A percentile compares a stretch with the other conserved stretches of the same genome.
Evolutionary conservation across 2,888 invertebrate genomes (phyloP).

Genomic region (Pinctada fucata): DNA sequence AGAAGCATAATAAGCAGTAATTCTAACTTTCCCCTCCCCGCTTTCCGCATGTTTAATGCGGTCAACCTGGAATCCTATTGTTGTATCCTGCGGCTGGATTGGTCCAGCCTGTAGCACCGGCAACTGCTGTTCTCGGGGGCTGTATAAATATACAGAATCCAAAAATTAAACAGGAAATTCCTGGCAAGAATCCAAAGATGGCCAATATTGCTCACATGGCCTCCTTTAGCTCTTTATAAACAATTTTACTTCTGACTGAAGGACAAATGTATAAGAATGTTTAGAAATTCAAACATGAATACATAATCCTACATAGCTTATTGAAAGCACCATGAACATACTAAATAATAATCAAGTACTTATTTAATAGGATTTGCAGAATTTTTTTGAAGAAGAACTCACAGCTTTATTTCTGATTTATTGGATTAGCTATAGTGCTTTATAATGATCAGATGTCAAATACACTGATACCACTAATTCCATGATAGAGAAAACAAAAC

Average conservation of each 20-base stretch:
- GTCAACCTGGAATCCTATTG: conserved; percentile 74
- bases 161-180: not conserved
- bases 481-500: no score
- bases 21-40: conserved; percentile 72
- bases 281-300: no score
- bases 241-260: not conserved
- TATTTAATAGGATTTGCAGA: no score
- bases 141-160: conserved; percentile 4
- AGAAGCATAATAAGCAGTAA: conserved; percentile 72
- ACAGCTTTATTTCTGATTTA: no score
- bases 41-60: conserved; percentile 70
- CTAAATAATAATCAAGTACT: no score
- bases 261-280: no score
- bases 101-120: conserved; percentile 59
- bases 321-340: no score
- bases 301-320: no score
- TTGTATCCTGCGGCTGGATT: conserved; percentile 61
- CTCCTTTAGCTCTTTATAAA: not conserved
- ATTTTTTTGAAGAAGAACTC: no score
- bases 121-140: conserved; percentile 55
- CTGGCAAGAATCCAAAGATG: not conserved
- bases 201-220: not conserved
- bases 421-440: no score
- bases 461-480: no score
- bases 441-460: no score